Percentiles rank a stretch among this genome's conserved stretches.
Conservation (phyloP, 2,888 invertebrate genomes). For the Heliconius charithonia region DNA sequence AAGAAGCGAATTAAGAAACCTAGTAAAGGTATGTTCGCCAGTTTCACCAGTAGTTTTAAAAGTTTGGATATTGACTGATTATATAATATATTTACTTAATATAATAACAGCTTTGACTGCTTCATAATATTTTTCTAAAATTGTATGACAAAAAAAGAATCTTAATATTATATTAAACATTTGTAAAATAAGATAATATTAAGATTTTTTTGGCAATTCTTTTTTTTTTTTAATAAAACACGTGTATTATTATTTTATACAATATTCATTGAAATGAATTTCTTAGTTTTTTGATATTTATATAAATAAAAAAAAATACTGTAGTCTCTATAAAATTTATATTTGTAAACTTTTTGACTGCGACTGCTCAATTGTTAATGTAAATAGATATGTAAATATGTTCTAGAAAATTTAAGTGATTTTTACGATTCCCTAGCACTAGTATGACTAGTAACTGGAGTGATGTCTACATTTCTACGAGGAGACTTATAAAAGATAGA, state of each 20-base stretch:
- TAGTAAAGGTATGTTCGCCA: constrained; percentile 78
- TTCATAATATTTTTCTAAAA: neutral
- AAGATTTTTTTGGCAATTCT: neutral
- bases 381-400: constrained; percentile 40
- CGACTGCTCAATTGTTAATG: constrained; percentile 34
- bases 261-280: neutral
- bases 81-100: neutral
- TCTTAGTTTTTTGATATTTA: neutral
- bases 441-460: neutral
- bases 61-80: constrained; percentile 77
- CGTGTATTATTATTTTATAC: neutral
- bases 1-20: constrained; percentile 78
- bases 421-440: neutral
- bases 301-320: neutral
- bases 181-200: neutral
- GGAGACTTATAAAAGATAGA: neutral
- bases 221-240: neutral
- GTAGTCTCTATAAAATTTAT: neutral
- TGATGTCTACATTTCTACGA: neutral
- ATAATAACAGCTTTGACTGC: neutral
- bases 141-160: neutral
- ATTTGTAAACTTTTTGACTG: neutral
- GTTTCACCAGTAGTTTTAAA: constrained; percentile 79
- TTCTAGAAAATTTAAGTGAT: neutral
- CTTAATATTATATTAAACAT: too few relatives aligned